A percentile compares a stretch with the other conserved stretches of the same genome.
These are phyloP conservation scores for Distichodus sexfasciatus DNA, from an alignment of 2,797 vertebrate species.

Conservation along the genomic window DNA sequence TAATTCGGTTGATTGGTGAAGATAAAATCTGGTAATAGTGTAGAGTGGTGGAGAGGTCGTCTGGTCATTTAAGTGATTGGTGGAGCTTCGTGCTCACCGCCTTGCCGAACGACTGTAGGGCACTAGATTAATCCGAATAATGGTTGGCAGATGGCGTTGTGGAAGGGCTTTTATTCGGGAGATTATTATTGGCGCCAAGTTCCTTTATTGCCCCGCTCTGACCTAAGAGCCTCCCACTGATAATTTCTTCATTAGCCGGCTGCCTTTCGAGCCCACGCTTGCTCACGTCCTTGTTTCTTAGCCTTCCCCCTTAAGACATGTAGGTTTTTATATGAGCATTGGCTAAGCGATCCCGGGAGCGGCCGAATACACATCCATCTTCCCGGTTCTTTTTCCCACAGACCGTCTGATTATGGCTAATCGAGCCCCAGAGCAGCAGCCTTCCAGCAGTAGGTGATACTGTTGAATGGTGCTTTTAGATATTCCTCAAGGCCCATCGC, in stretches of 20 bases:
- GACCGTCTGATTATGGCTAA: slow-evolving; percentile 33
- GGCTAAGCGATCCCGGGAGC: slow-evolving; percentile 16
- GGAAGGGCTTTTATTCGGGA: slow-evolving; percentile 42
- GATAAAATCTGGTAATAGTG: slow-evolving; percentile 31
- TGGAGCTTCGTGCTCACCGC: slow-evolving; percentile 2
- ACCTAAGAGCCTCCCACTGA: slow-evolving; percentile 29
- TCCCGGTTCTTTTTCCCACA: slow-evolving; percentile 14
- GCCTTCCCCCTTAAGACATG: slow-evolving; percentile 26
- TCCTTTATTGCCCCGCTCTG: slow-evolving; percentile 35
- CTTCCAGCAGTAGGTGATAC: not conserved
- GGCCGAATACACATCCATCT: slow-evolving; percentile 17
- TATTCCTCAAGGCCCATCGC: not conserved
- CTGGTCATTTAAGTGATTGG: slow-evolving; percentile 46
- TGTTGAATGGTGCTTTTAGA: not conserved
- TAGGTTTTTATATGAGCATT: slow-evolving; percentile 18
- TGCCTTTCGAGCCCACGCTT: slow-evolving; percentile 9
- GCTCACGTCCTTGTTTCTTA: slow-evolving; percentile 3
- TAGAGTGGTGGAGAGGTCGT: slow-evolving; percentile 21
- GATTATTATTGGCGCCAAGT: slow-evolving; percentile 42
- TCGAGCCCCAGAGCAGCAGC: slow-evolving; percentile 1
- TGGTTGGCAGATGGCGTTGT: slow-evolving; percentile 40
- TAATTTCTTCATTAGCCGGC: slow-evolving; percentile 45
- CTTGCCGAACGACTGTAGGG: slow-evolving; percentile 24
- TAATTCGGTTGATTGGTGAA: slow-evolving; percentile 43
- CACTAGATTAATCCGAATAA: slow-evolving; percentile 52